Evolutionary conservation across 2,888 invertebrate genomes (phyloP), one percentile per base, ranked within the genome.

Genomic region (Meganola albula): DNA sequence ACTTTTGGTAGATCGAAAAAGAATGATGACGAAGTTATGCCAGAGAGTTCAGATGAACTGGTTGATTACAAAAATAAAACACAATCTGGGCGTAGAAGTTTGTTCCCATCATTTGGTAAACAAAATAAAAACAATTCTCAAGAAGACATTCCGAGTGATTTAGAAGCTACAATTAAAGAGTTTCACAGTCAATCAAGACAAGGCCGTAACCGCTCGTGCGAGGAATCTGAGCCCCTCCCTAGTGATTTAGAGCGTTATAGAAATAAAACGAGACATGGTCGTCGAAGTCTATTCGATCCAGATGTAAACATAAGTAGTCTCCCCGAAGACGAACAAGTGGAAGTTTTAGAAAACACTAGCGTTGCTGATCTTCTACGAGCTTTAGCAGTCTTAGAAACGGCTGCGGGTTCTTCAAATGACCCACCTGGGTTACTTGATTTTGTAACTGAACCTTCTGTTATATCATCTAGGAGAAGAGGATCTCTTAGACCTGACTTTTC

Each of bases 331-430:
- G 79, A 86, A 43, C 88, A 89, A 52, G 86, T 89, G 4, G 88
- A 88, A 55, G 88, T 94, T 7, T 76, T 95, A 33, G 95, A 95
- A 69, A 91, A 93, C 54, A 95, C 95, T 0, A 93, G 94, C 11
- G 87, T 95, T 8, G 95, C 94, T 1, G 94, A 95, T 73, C 88
- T 95, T 31, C 87, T 95, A 12, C 86, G 94, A 34, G 94, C 93
- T 0, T 74, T 95, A 27, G 91, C 93, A 26, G 89, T 90, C n/a
- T 82, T 94, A 48, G 83, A 85, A 48, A 82, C 84, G 3, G 78
- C 74, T 9, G 63, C 64, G 13, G 58, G 51, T 28, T 42, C 52
- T 12, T 44, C 20, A 27, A 44, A 45, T 11, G 65, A 67, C 9
- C 45, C 70, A 5, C 51, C 69, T 2, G 66, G 75, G 0, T 46